Percentiles rank a stretch among this genome's conserved stretches.
Evolutionary conservation across 53 echinoderm and acorn worm species (phyloP).

Genomic region (Glandiceps talaboti): DNA sequence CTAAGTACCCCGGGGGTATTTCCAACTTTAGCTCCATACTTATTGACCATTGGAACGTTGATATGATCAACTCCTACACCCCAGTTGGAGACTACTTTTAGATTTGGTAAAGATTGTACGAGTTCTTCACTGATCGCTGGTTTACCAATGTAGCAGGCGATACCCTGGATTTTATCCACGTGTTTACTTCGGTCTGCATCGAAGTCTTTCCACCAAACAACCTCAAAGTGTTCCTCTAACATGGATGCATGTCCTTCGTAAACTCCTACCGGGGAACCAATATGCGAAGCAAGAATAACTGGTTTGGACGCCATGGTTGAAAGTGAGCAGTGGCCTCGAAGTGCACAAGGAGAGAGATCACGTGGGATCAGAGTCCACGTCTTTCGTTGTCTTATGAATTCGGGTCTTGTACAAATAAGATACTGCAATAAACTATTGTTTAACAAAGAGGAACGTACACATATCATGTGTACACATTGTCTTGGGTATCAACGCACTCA

Average conservation of each 20-base stretch:
- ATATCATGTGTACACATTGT: too few relatives aligned
- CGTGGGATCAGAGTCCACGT: too few relatives aligned
- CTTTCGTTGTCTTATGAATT: too few relatives aligned
- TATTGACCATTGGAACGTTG: slow-evolving; percentile 25
- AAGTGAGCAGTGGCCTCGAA: too few relatives aligned
- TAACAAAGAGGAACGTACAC: too few relatives aligned
- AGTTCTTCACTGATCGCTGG: slow-evolving; percentile 1
- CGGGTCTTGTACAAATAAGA: too few relatives aligned
- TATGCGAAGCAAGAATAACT: neutral
- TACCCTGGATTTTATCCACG: neutral
- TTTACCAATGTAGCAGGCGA: neutral
- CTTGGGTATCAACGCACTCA: too few relatives aligned
- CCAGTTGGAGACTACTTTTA: slow-evolving; percentile 1
- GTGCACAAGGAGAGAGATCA: too few relatives aligned
- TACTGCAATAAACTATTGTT: too few relatives aligned
- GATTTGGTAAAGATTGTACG: slow-evolving; percentile 7
- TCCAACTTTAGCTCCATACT: slow-evolving; percentile 19
- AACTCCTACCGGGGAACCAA: neutral
- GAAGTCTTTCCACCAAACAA: slow-evolving; percentile 15
- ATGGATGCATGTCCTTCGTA: neutral
- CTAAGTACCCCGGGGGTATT: slow-evolving; percentile 25
- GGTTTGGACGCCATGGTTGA: neutral
- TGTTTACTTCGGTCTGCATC: neutral
- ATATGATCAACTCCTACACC: slow-evolving; percentile 28
- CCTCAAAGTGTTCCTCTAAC: slow-evolving; percentile 3